A percentile compares a stretch with the other conserved stretches of the same genome.
Evolutionary conservation across 1,140 invertebrate genomes (phyloP).

Genomic region (Octopus bimaculoides): DNA sequence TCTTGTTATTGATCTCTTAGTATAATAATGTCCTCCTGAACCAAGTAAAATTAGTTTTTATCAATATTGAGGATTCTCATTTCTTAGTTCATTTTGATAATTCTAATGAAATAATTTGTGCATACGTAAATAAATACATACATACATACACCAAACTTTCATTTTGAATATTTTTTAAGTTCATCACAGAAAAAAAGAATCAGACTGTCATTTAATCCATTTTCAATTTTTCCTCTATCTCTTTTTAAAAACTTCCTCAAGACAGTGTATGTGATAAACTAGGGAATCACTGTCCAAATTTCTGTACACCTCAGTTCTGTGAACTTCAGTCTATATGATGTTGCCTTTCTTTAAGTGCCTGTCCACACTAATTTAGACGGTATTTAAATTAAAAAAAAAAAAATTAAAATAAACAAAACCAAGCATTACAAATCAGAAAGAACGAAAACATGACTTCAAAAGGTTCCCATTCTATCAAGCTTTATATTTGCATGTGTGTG

Average conservation of each 20-base stretch:
- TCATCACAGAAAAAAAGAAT: too few species aligned
- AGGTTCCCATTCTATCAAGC: neutral
- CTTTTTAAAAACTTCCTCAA: neutral
- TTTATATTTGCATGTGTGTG: too few species aligned
- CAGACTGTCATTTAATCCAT: neutral
- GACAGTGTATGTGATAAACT: constrained; percentile 7
- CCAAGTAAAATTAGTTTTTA: too few species aligned
- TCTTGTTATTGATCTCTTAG: too few species aligned
- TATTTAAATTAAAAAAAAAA: neutral
- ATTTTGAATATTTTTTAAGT: too few species aligned
- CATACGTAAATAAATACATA: too few species aligned
- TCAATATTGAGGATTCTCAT: too few species aligned
- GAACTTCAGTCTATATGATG: constrained; percentile 9
- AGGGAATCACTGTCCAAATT: constrained; percentile 7
- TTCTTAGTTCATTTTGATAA: too few species aligned
- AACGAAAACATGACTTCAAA: neutral
- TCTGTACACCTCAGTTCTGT: neutral
- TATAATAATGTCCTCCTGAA: too few species aligned
- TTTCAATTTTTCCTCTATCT: constrained; percentile 9
- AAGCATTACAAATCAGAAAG: neutral
- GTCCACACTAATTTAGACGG: constrained; percentile 1
- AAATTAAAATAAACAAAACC: neutral
- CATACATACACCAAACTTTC: too few species aligned
- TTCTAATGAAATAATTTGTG: too few species aligned
- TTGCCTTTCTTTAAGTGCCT: constrained; percentile 10